Evolutionary conservation across 1,140 invertebrate genomes (phyloP).

Genomic region (Andrena cerasifolii): DNA sequence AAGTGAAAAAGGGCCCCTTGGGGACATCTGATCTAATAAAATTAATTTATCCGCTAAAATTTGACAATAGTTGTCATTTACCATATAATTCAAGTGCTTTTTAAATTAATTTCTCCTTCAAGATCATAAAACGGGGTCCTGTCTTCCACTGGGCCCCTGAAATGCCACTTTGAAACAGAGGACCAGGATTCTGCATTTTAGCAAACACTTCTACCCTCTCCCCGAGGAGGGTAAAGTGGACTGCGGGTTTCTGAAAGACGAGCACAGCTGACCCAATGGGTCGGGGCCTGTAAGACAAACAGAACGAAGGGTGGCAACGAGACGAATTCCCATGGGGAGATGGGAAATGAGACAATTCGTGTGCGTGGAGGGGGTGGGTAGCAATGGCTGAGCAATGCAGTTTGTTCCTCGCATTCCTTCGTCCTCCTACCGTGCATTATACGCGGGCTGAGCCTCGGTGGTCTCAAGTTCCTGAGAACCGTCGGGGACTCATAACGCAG

Average conservation of each 20-base stretch:
- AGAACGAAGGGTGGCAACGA: conserved; percentile 32
- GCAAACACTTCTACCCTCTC: too few relatives aligned
- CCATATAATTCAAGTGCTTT: too few relatives aligned
- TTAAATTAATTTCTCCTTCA: too few relatives aligned
- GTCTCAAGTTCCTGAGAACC: conserved; percentile 68
- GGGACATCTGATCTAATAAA: too few relatives aligned
- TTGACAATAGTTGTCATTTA: too few relatives aligned
- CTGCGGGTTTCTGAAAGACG: not conserved
- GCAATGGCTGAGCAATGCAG: conserved; percentile 47
- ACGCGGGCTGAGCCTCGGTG: conserved; percentile 62
- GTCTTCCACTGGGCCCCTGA: too few relatives aligned
- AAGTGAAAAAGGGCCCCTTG: too few relatives aligned
- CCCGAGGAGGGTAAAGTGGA: not conserved
- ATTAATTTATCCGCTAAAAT: too few relatives aligned
- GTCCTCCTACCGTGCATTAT: conserved; percentile 59
- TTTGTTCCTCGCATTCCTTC: conserved; percentile 47
- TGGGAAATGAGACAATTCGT: conserved; percentile 28
- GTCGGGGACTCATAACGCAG: conserved; percentile 53
- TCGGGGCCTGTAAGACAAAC: conserved; percentile 43
- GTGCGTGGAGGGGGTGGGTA: not conserved
- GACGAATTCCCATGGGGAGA: not conserved
- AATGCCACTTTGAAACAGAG: too few relatives aligned
- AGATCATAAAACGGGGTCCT: too few relatives aligned
- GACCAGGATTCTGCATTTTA: too few relatives aligned
- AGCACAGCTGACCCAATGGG: conserved; percentile 35